These are phyloP conservation scores for Bombus polaris DNA, from an alignment of 1,140 invertebrate genomes.

Conservation along the genomic window DNA sequence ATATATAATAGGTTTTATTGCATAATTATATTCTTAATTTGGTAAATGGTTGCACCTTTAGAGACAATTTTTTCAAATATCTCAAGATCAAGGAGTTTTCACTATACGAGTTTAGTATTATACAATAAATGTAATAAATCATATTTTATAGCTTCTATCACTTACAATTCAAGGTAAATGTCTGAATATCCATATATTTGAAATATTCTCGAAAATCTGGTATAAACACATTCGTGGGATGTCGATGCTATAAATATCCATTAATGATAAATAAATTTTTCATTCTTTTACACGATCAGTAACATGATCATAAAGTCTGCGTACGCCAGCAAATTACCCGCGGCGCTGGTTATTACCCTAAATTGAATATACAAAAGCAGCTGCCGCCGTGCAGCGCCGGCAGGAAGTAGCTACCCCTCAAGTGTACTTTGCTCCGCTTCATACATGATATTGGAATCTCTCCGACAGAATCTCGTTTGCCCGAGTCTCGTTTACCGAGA, in stretches of 20 bases:
- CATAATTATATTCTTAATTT: no score
- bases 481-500: constrained; percentile 24
- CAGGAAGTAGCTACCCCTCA: constrained; percentile 21
- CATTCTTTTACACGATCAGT: not conserved
- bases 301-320: constrained; percentile 21
- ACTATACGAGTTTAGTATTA: no score
- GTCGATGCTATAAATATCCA: not conserved
- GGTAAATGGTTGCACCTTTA: no score
- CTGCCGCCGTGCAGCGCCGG: constrained; percentile 33
- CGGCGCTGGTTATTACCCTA: constrained; percentile 56
- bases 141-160: no score
- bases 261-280: constrained; percentile 54
- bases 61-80: no score
- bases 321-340: constrained; percentile 49
- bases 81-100: no score
- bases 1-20: no score
- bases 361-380: constrained; percentile 67
- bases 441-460: constrained; percentile 63
- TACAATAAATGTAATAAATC: no score
- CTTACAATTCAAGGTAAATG: no score
- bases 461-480: constrained; percentile 47
- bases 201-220: no score
- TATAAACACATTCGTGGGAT: not conserved
- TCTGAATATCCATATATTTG: no score
- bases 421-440: constrained; percentile 36